Evolutionary conservation across 2,797 vertebrate species (phyloP), one percentile per base, ranked within the genome.

Genomic region (Valencia hispanica): DNA sequence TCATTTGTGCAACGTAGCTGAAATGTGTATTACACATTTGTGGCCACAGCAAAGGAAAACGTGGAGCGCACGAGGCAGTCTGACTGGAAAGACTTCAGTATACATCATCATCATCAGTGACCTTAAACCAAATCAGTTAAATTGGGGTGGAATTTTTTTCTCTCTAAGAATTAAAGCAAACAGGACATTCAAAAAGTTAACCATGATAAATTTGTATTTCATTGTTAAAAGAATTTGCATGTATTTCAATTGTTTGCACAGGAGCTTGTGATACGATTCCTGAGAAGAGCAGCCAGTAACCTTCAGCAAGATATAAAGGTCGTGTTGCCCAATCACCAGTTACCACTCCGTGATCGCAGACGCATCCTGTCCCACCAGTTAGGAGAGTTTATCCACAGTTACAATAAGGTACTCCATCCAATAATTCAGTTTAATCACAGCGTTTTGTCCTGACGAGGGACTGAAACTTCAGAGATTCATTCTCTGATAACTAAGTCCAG

Each of bases 181-280:
- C 17, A 32, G 61, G 34, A 39, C 25, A 65, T 65, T 25, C 39
- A 22, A 39, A 50, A 65, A 25, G 20, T 11, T 39, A 34, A 15
- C 65, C 41, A n/a, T 43, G 65, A 66, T 41, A 25, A 66, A 43
- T 66, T 22, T 25, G 36, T 66, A 15, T n/a, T n/a, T 66, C 65
- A 43, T 12, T 27, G 39, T 11, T 45, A 27, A 68, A 41, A 17
- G 25, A 15, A 27, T 73, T 77, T 25, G 45, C n/a, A 22, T 47
- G 32, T 61, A 39, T 82, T 50, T 83, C 80, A 61, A 76, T 73
- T 53, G n/a, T 71, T 70, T 82, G 69, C 72, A 68, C 81, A 99
- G 98, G 97, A 99, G 81, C 93, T 99, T 69, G 96, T 99, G 81
- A 95, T 97, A 80, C 96, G 97, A 74, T 99, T 99, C 87, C 94